Conservation (phyloP, 2,797 vertebrate species). For the Crocodylus rhombifer region DNA sequence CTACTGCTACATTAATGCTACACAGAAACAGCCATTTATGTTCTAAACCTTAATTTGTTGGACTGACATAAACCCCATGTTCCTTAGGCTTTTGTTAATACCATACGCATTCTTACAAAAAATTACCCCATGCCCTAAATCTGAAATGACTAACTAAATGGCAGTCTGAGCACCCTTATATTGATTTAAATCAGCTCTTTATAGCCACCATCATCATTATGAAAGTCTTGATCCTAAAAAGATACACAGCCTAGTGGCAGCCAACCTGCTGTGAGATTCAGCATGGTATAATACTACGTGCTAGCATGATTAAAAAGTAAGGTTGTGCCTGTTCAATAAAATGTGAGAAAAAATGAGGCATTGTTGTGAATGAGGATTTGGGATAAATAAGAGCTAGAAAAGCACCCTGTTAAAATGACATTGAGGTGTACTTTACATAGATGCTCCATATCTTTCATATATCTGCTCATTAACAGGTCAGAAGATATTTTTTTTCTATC, state of each 20-base stretch:
- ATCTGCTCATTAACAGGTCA: not conserved
- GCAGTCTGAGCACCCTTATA: constrained; percentile 23
- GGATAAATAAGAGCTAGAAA: constrained; percentile 42
- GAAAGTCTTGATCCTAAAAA: constrained; percentile 51
- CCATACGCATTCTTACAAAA: not conserved
- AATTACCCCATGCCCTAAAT: not conserved
- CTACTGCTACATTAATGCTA: not conserved
- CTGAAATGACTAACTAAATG: not conserved
- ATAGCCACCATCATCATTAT: constrained; percentile 42
- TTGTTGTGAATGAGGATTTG: constrained; percentile 59
- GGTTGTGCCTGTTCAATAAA: constrained; percentile 52
- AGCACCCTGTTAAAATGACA: constrained; percentile 45
- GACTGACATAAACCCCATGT: not conserved
- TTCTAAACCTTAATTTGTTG: not conserved
- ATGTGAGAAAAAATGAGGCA: constrained; percentile 45
- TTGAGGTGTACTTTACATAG: constrained; percentile 7
- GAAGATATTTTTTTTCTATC: not conserved
- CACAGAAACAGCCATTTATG: not conserved
- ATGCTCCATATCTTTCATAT: not conserved
- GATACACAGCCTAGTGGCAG: constrained; percentile 7
- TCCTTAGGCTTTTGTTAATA: not conserved
- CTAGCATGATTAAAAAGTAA: constrained; percentile 55
- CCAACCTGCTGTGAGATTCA: constrained; percentile 54
- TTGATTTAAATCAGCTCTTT: constrained; percentile 43
- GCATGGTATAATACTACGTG: constrained; percentile 40